Base-by-base conservation (phyloP, 2,888 invertebrate species). In the Dynastes grantii region DNA sequence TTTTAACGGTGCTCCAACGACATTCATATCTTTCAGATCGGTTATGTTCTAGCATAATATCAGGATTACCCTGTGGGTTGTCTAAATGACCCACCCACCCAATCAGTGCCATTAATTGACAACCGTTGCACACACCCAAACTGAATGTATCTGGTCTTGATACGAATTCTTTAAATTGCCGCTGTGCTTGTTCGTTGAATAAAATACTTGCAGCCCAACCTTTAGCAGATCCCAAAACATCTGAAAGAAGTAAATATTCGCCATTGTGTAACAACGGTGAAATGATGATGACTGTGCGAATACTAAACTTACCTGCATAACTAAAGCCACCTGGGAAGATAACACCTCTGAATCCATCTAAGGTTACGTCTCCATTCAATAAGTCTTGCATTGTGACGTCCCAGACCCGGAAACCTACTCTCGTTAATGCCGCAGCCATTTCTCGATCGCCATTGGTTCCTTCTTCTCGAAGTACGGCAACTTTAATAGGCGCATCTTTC, bases 271-370 rank as follows among this genome's bases (percentile, higher is more conserved):
- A 16, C 61, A 22, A 45, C 61, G 1, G 11, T 29, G 0, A 58
- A 58, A 58, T 2, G 22, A 27, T 13, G 51, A 58, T 6, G 58
- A 16, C 8, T 22, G 22, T 22, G 22, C 22, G 22, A 16, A 58
- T 58, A 58, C 58, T 45, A 6, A 68, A 76, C 45, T 85, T 88
- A 95, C 97, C 97, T 63, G 98, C 98, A 88, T 98, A 99, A 89
- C 98, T 98, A 88, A 99, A 99, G n/a, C 99, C 99, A 16, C 98
- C 99, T 0, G 98, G 98, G 88, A 99, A 99, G 68, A 97, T 93
- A 13, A 99, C 86, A 0, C 99, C 98, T 82, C 94, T 92, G 90
- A 98, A 98, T 29, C 91, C 90, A 80, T 96, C 95, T 51, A 98
- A 89, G 1, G 92, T 93, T 1, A 95, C 91, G 84, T 91, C 91